Evolutionary conservation across 1,140 invertebrate species (phyloP).

Genomic region (Spodoptera frugiperda): DNA sequence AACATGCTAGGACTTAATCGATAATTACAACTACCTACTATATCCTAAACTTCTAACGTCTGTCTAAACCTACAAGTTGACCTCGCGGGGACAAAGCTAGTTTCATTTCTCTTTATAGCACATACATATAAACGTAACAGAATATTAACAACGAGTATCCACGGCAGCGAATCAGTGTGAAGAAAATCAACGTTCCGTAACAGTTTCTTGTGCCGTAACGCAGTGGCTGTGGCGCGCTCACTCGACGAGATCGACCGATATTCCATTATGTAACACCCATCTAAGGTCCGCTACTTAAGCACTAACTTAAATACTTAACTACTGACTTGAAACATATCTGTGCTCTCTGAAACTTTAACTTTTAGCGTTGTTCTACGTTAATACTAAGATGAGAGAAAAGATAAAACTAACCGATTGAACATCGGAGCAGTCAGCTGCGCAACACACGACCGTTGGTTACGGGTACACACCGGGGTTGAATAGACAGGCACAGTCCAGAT

Average conservation of each 20-base stretch:
- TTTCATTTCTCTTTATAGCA: constrained; percentile 46
- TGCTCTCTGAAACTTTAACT: constrained; percentile 13
- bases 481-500: constrained; percentile 63
- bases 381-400: constrained; percentile 16
- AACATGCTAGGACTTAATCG: constrained; percentile 42
- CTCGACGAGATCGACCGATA: constrained; percentile 52
- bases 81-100: constrained; percentile 48
- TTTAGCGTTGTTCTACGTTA: constrained; percentile 28
- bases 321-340: constrained; percentile 36
- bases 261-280: constrained; percentile 73
- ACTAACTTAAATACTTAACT: constrained; percentile 41
- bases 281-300: constrained; percentile 59
- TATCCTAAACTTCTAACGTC: constrained; percentile 1
- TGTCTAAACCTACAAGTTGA: not conserved
- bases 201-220: constrained; percentile 49
- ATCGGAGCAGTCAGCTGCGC: constrained; percentile 82
- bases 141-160: constrained; percentile 36
- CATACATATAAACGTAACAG: constrained; percentile 20
- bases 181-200: constrained; percentile 50
- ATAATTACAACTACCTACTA: constrained; percentile 24
- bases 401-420: constrained; percentile 79
- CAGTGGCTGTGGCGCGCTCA: constrained; percentile 41
- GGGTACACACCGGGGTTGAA: constrained; percentile 62
- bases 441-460: constrained; percentile 78
- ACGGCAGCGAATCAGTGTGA: constrained; percentile 41